Evolutionary conservation across 2,888 invertebrate species (phyloP), one percentile per base, ranked within the genome.

Genomic region (Muschampia plurimacula): DNA sequence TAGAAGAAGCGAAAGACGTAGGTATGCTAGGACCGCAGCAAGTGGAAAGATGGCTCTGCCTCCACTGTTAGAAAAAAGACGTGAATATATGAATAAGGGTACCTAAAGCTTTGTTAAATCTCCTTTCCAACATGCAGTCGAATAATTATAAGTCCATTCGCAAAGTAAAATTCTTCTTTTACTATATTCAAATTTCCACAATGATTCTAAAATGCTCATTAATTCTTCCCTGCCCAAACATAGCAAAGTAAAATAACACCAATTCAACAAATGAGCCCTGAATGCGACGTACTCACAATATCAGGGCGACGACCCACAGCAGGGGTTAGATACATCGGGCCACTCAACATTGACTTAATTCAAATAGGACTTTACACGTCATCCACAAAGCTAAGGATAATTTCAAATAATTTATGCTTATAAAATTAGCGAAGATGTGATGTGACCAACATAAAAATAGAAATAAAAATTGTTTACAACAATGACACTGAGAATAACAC

Each of bases 221-320:
- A 4, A 46, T 46, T 10, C 46, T 46, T 46, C 46, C 39, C 39
- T 39, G 7, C 4, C 39, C 39, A 39, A 39, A 39, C 39, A 39
- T 7, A 6, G 39, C 6, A 39, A 39, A 39, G 15, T 52, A 52
- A 15, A 2, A 52, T 28, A 59, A 59, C 22, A 59, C 22, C 9
- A 7, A 67, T 28, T 7, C 62, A 39, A 13, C 39, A 41, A 69
- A 22, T 41, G 52, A 69, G 13, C 28, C 63, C 52, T 55, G 36
- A 69, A 69, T 22, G n/a, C 39, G 46, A 60, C 15, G 28, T 41
- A 63, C 60, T 10, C 52, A 36, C 60, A 22, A 49, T 62, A 65
- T 64, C 52, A 71, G 70, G 65, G 39, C 70, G 65, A 71, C 59
- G 70, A 71, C 81, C 82, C 82, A 79, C 83, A 81, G 82, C 81